Base-by-base conservation (phyloP, 2,888 invertebrate genomes). In the Ectemnius cavifrons region DNA sequence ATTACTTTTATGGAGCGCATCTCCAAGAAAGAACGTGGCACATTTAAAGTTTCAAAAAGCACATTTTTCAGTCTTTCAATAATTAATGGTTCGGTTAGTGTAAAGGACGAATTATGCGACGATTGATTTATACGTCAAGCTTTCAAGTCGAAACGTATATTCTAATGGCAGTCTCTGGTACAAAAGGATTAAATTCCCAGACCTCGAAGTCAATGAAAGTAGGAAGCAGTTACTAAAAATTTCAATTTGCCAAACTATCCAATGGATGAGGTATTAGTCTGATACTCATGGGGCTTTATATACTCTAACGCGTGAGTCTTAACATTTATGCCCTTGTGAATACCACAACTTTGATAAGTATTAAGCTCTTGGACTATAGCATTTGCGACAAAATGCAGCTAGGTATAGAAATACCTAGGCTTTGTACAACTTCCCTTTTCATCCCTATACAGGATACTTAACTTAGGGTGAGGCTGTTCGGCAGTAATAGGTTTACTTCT, bases 231-330 rank as follows among this genome's bases (percentile, higher is more conserved):
- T 59, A 13, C 71, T 62, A 58, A 62, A 52, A 71, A 52, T 62
- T 45, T 70, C 23, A 71, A 72, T 45, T 45, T 20, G 67, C 67
- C 37, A 63, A 77, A 66, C 6, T 83, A 82, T 84, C 74, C 77
- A 11, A 87, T 80, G 79, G 80, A 84, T 86, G 87, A 88, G 87
- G 86, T 87, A 86, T 86, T 84, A 80, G 77, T 86, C 87, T 87
- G 84, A 86, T 85, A 84, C 18, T 63, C 60, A 63, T 37, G 63
- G 63, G 61, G 37, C 37, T 37, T 37, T 37, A 37, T 11, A 37
- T 72, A 67, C 71, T 63, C 56, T 71, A 66, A 69, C 64, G 57
- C 73, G 67, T 61, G 73, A 72, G 63, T 71, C 52, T 76, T 72
- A 71, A 62, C 67, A 67, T 71, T 70, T 56, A 79, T 71, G 65